A percentile compares a stretch with the other conserved stretches of the same genome.
Evolutionary conservation across 2,113 vertebrate genomes (phyloP).

Genomic region (Apeltes quadracus): DNA sequence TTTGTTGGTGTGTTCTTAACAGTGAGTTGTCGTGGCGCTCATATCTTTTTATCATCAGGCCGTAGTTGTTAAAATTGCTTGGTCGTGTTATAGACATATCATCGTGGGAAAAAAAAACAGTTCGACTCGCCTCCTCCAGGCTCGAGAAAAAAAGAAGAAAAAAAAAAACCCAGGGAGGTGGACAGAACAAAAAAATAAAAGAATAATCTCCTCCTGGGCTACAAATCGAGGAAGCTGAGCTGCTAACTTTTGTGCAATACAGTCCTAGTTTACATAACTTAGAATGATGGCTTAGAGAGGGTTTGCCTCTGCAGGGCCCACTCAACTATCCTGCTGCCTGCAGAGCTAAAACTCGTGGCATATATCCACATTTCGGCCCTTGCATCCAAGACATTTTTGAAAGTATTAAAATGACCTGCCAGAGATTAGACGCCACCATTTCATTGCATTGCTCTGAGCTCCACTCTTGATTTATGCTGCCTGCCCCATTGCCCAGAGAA

Average conservation of each 20-base stretch:
- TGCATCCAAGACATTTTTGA: constrained; percentile 55
- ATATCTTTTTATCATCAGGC: constrained; percentile 69
- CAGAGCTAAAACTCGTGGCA: constrained; percentile 55
- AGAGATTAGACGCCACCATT: constrained; percentile 67
- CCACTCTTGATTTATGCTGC: constrained; percentile 85
- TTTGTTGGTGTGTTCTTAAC: constrained; percentile 68
- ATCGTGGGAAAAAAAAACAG: constrained; percentile 47
- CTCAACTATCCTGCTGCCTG: constrained; percentile 35
- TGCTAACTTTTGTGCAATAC: constrained; percentile 78
- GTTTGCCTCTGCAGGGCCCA: constrained; percentile 47
- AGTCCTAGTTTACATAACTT: constrained; percentile 75
- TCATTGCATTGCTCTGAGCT: constrained; percentile 77
- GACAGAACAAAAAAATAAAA: not conserved
- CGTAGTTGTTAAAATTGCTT: constrained; percentile 60
- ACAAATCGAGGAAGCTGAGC: constrained; percentile 63
- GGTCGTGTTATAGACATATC: constrained; percentile 71
- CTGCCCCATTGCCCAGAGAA: constrained; percentile 81
- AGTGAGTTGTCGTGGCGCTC: constrained; percentile 68
- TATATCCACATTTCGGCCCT: constrained; percentile 59
- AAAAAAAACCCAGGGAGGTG: constrained; percentile 19
- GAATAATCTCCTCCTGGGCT: constrained; percentile 24
- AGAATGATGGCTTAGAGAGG: constrained; percentile 50
- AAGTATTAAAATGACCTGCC: constrained; percentile 62
- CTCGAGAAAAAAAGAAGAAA: constrained; percentile 4
- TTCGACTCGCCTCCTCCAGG: constrained; percentile 57